These are phyloP conservation scores for Microplitis demolitor DNA, from an alignment of 1,140 invertebrate genomes.

Conservation along the genomic window DNA sequence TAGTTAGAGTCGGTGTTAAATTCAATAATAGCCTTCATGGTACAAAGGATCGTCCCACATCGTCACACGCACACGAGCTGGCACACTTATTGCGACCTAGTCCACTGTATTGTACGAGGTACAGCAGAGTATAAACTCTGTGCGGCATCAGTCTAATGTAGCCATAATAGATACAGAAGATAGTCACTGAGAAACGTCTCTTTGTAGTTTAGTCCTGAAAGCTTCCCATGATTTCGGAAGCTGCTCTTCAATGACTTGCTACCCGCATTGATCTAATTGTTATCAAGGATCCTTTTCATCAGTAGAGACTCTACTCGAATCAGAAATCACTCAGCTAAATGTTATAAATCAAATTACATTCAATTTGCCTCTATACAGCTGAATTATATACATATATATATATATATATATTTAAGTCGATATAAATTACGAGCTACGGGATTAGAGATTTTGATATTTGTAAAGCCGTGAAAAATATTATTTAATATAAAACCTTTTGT, in stretches of 20 bases:
- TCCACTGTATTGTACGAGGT: not conserved
- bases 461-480: too few relatives aligned
- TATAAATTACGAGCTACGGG: too few relatives aligned
- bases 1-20: not conserved
- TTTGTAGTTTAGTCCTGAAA: not conserved
- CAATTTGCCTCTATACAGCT: too few relatives aligned
- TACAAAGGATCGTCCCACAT: not conserved
- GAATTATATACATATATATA: too few relatives aligned
- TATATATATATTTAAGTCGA: too few relatives aligned
- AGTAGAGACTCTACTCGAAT: not conserved
- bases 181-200: not conserved
- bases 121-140: too few relatives aligned
- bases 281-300: not conserved
- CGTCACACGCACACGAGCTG: not conserved
- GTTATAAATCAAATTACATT: too few relatives aligned
- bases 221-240: constrained; percentile 6
- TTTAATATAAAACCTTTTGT: too few relatives aligned
- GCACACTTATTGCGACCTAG: not conserved
- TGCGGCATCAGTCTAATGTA: not conserved
- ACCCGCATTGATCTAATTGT: not conserved
- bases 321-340: too few relatives aligned
- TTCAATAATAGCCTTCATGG: constrained; percentile 5
- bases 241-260: not conserved
- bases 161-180: not conserved
- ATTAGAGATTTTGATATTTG: too few relatives aligned